Base-by-base conservation (phyloP, 1,140 invertebrate genomes). In the Hormaphis cornu region DNA sequence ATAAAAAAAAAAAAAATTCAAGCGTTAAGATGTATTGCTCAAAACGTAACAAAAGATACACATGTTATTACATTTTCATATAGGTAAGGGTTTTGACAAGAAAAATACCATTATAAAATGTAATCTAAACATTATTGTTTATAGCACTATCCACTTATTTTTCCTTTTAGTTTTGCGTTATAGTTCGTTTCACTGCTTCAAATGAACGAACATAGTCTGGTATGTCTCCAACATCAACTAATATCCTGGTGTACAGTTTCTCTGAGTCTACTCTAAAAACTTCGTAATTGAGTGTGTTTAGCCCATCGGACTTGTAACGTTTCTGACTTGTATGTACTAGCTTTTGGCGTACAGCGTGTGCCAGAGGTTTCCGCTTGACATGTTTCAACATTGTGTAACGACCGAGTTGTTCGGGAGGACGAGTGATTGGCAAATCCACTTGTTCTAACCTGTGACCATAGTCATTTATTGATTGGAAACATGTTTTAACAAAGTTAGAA, bases 361-460 rank as follows among this genome's bases (percentile, higher is more conserved):
- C 76, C 22, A 80, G 76, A 7, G 79, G 78, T 59, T 75, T 76
- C 58, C 81, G 71, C 54, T 80, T 79, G 18, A 76, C 74, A 73
- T 83, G 82, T 70, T 79, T 80, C 3, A 83, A 76, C 82, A 83
- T 83, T 35, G 78, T 81, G 72, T 83, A 83, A 6, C 80, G 73
- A 3, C 79, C 81, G 28, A 83, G 76, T 46, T 73, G 76, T 22
- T 75, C 74, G 0, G 79, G 77, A 46, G 81, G 81, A 53, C 81
- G 72, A 14, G 76, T 76, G 35, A 82, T 80, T 52, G 76, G 75
- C 16, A 78, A 75, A 6, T 78, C 77, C 18, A 77, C 75, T 44
- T 79, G 77, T 52, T 78, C 75, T 10, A 81, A 76, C 61, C 80
- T 79, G 69, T 37, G 8, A n/a, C n/a, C n/a, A n/a, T n/a, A n/a